A percentile compares a stretch with the other conserved stretches of the same genome.
phyloP scores from a whole-genome alignment of 2,888 invertebrate genomes.

The Agapetus fuscipes region DNA sequence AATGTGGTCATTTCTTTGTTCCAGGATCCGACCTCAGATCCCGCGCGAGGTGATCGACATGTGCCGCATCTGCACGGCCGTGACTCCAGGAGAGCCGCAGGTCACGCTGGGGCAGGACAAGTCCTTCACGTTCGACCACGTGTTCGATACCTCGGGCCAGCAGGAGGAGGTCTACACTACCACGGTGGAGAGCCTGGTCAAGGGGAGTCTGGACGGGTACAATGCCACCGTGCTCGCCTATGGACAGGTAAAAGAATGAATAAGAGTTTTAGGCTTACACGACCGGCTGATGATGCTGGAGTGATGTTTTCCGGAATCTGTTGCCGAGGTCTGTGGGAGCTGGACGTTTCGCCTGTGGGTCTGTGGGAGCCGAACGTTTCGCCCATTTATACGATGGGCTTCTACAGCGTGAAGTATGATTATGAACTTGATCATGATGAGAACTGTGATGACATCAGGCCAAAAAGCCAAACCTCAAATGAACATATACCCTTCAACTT shows the following conservation, averaged over 20 bases:
- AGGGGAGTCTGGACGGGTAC: constrained; percentile 90
- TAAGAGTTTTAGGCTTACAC: not conserved
- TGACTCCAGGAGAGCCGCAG: constrained; percentile 83
- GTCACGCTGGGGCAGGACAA: constrained; percentile 88
- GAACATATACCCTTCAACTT: too few relatives aligned
- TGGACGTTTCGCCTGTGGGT: not conserved
- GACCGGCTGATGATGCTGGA: too few relatives aligned
- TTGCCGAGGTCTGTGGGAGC: not conserved
- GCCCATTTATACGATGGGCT: too few relatives aligned
- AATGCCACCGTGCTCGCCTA: constrained; percentile 97
- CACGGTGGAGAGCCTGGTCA: constrained; percentile 78
- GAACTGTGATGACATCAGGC: too few relatives aligned
- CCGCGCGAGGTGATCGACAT: constrained; percentile 89
- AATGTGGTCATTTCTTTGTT: too few relatives aligned
- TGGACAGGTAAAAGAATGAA: constrained; percentile 60
- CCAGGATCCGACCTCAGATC: constrained; percentile 90
- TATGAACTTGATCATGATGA: too few relatives aligned
- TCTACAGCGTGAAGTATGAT: too few relatives aligned
- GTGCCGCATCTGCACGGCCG: constrained; percentile 87
- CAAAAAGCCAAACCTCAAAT: too few relatives aligned
- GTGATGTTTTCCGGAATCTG: too few relatives aligned
- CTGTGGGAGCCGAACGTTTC: not conserved
- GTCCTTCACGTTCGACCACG: constrained; percentile 93
- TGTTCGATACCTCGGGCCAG: constrained; percentile 70
- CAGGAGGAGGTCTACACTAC: constrained; percentile 75